Conservation (phyloP, 2,888 invertebrate species). For the Lacanobia wlatinum region DNA sequence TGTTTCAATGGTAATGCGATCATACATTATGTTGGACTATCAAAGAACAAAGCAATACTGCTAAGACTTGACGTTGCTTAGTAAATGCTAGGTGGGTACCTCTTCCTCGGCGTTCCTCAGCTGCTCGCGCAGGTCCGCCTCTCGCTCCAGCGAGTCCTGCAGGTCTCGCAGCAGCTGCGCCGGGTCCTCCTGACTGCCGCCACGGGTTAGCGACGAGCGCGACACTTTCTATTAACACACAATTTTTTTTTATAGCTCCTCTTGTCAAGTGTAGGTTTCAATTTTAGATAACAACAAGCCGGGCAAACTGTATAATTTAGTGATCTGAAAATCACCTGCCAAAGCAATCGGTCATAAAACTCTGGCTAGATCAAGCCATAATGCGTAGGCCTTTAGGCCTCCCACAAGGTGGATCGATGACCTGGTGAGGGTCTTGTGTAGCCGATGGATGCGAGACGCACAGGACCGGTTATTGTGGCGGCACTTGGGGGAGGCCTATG, state of each 20-base stretch:
- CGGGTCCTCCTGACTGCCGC: slow-evolving; percentile 95
- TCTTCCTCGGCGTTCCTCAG: slow-evolving; percentile 98
- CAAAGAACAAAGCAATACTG: slow-evolving; percentile 21
- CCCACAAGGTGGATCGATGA: no score
- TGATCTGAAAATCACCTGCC: neutral
- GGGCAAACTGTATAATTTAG: neutral
- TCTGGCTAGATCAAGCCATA: neutral
- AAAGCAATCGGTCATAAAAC: neutral
- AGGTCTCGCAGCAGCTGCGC: slow-evolving; percentile 96
- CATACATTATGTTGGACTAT: slow-evolving; percentile 14
- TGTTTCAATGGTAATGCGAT: slow-evolving; percentile 16
- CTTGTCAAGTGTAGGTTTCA: neutral
- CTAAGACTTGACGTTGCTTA: neutral
- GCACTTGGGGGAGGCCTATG: no score
- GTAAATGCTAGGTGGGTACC: slow-evolving; percentile 84
- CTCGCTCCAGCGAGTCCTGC: slow-evolving; percentile 97
- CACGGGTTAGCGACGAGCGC: slow-evolving; percentile 93
- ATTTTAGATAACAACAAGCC: neutral
- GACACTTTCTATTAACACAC: slow-evolving; percentile 91
- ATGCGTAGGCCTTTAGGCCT: no score
- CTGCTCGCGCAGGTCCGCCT: slow-evolving; percentile 98
- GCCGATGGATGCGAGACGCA: no score
- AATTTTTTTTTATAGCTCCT: neutral
- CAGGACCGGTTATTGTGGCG: no score
- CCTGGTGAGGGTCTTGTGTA: no score